Conservation (phyloP, 1,140 invertebrate species). For the Pseudomyrmex flavicornis region DNA sequence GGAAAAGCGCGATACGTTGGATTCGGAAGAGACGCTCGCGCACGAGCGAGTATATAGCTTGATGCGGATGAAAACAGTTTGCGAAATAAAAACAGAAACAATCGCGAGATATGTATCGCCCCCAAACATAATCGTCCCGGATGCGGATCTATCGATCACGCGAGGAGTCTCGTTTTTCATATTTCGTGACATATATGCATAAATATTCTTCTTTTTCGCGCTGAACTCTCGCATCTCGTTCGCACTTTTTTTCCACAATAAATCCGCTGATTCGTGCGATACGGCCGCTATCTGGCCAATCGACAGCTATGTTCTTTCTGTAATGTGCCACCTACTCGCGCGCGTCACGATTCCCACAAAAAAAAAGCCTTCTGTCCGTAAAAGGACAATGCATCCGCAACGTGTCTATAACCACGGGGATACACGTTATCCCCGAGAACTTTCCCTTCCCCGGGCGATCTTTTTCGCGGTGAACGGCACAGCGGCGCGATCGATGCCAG, state of each 20-base stretch:
- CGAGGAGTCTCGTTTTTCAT: slow-evolving; percentile 23
- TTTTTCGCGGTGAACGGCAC: slow-evolving; percentile 64
- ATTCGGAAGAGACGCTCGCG: background rate
- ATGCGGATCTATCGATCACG: slow-evolving; percentile 21
- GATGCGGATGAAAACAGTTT: slow-evolving; percentile 20
- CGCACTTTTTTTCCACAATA: background rate
- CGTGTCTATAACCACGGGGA: slow-evolving; percentile 41
- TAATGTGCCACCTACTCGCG: slow-evolving; percentile 14
- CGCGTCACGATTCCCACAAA: background rate
- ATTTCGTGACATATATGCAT: slow-evolving; percentile 1
- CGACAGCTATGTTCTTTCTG: slow-evolving; percentile 24
- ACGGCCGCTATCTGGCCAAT: slow-evolving; percentile 5
- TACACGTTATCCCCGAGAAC: slow-evolving; percentile 43
- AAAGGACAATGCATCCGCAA: slow-evolving; percentile 50
- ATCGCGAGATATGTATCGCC: background rate
- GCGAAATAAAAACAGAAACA: background rate
- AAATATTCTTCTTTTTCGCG: slow-evolving; percentile 16
- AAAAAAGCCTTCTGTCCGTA: slow-evolving; percentile 3
- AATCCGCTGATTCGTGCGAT: background rate
- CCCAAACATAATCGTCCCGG: slow-evolving; percentile 16
- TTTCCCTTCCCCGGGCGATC: slow-evolving; percentile 63
- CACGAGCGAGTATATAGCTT: background rate
- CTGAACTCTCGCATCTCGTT: background rate
- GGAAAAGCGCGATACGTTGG: background rate
- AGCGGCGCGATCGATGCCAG: slow-evolving; percentile 62